Evolutionary conservation across 2,113 vertebrate species (phyloP).

Genomic region (Ictidomys tridecemlineatus): DNA sequence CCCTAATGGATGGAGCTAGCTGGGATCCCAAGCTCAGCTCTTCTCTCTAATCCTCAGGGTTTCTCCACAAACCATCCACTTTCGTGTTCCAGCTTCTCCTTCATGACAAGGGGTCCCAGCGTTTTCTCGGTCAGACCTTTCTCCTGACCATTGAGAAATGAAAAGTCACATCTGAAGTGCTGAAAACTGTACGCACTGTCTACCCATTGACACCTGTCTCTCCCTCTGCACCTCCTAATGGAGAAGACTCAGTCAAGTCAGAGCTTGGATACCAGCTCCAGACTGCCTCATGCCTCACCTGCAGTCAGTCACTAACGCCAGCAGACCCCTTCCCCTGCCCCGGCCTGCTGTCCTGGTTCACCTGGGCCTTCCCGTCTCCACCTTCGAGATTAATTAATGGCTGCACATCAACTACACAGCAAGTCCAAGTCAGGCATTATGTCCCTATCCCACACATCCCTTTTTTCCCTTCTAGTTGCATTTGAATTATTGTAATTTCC

Average conservation of each 20-base stretch:
- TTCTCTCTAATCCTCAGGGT: not conserved
- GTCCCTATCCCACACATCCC: not conserved
- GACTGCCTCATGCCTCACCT: too few relatives aligned
- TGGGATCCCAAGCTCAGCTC: not conserved
- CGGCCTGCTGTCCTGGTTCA: not conserved
- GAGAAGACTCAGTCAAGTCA: not conserved
- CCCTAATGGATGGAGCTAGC: not conserved
- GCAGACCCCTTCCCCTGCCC: too few relatives aligned
- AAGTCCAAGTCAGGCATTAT: not conserved
- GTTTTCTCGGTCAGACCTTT: not conserved
- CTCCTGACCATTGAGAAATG: not conserved
- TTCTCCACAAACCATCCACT: not conserved
- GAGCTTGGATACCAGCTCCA: not conserved
- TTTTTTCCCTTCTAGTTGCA: not conserved
- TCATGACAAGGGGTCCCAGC: not conserved
- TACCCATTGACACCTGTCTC: not conserved
- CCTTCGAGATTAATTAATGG: not conserved
- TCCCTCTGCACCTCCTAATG: not conserved
- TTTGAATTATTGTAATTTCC: not conserved
- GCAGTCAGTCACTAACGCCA: not conserved
- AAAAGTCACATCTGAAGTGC: not conserved
- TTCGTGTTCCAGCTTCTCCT: rapidly evolving
- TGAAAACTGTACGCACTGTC: not conserved
- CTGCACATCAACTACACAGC: not conserved
- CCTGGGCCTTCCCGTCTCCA: not conserved